phyloP scores from a whole-genome alignment of 64 coral and sea anemone genomes.

The Pocillopora verrucosa region DNA sequence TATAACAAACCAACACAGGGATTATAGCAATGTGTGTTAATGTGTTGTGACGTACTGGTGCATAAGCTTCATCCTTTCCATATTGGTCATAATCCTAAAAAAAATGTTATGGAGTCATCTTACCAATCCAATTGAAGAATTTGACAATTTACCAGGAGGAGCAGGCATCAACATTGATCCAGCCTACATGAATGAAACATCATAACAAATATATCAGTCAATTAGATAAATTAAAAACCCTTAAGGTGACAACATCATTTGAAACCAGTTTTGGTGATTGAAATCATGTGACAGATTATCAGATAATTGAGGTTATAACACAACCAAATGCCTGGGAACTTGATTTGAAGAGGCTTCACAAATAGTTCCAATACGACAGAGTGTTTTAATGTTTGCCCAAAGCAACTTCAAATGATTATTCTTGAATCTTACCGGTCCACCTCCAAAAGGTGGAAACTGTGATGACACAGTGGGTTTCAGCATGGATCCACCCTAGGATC shows the following conservation, averaged over 20 bases:
- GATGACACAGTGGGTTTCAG: conserved; percentile 22
- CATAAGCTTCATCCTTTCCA: no score
- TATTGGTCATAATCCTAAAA: neutral
- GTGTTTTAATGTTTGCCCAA: neutral
- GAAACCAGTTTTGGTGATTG: no score
- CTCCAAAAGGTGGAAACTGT: conserved; percentile 19
- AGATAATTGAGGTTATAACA: no score
- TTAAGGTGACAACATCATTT: no score
- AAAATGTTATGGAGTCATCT: neutral
- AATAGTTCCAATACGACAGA: neutral
- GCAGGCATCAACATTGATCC: conserved; percentile 8
- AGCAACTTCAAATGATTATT: no score
- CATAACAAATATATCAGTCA: neutral
- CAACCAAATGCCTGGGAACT: no score
- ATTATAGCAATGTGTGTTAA: no score
- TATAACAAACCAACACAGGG: no score
- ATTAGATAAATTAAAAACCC: no score
- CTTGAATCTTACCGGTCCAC: neutral
- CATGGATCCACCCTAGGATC: neutral
- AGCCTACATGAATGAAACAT: neutral
- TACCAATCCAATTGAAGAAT: conserved; percentile 6
- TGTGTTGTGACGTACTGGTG: no score
- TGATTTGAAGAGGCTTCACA: no score
- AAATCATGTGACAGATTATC: no score
- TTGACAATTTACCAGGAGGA: neutral